Conservation (phyloP, 1,140 invertebrate species). For the Cherax destructor region DNA sequence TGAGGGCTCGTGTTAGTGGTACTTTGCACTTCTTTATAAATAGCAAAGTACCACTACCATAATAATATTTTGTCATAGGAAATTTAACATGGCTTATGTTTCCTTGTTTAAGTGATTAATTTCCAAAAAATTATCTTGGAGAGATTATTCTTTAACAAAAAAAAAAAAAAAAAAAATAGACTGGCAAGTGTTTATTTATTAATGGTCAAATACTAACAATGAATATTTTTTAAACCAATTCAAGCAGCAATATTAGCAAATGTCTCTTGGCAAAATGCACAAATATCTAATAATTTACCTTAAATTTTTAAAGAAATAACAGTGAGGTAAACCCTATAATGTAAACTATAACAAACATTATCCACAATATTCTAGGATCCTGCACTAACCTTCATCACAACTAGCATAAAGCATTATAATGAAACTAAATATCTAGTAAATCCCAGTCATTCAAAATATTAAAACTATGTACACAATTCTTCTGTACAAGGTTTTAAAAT, state of each 20-base stretch:
- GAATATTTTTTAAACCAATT: background rate
- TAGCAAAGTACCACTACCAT: no score
- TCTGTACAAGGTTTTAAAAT: background rate
- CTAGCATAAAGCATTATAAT: conserved; percentile 1
- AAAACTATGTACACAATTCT: background rate
- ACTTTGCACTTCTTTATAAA: no score
- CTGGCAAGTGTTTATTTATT: conserved; percentile 13
- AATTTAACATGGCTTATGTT: no score
- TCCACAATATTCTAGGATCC: background rate
- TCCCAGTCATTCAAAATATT: background rate
- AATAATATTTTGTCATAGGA: no score
- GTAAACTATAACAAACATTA: background rate
- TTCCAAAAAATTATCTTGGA: no score
- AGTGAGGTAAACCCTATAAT: background rate
- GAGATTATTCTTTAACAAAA: no score
- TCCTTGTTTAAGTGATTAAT: no score
- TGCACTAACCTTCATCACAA: conserved; percentile 39
- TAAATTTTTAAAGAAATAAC: background rate
- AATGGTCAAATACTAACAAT: conserved; percentile 9
- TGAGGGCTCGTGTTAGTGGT: no score
- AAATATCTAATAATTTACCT: background rate
- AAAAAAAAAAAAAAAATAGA: background rate
- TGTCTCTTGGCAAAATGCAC: conserved; percentile 8
- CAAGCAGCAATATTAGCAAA: conserved; percentile 3
- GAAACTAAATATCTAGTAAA: conserved; percentile 12